These are phyloP conservation scores for Loris lydekkerianus DNA, from an alignment of 2,797 vertebrate genomes.

Conservation along the genomic window DNA sequence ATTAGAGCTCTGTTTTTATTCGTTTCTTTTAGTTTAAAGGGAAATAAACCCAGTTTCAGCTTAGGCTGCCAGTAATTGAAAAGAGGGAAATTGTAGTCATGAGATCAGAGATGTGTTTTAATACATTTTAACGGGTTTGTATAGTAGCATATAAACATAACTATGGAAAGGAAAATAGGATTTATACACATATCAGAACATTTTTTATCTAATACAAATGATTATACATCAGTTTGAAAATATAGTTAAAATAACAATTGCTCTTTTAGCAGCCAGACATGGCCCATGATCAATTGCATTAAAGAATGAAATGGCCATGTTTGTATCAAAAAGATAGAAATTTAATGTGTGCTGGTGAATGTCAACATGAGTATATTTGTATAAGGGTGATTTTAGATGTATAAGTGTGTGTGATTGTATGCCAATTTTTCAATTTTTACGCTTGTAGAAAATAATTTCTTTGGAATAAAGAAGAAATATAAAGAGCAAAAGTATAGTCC, in stretches of 20 bases:
- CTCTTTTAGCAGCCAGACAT: not conserved
- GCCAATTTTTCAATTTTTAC: not conserved
- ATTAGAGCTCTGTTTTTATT: constrained; percentile 15
- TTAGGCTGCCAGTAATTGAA: constrained; percentile 1
- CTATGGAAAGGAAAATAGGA: not conserved
- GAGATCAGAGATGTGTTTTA: not conserved
- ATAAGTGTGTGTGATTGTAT: not conserved
- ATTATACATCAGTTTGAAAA: not conserved
- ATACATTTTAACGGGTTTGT: constrained; percentile 37
- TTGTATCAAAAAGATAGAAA: not conserved
- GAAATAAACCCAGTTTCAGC: constrained; percentile 24
- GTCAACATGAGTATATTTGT: not conserved
- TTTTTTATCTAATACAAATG: not conserved
- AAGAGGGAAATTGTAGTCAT: constrained; percentile 12
- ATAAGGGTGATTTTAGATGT: not conserved
- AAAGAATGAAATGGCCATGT: not conserved
- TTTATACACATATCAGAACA: not conserved
- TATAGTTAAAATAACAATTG: constrained; percentile 37
- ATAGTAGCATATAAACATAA: not conserved
- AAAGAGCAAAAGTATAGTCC: not conserved
- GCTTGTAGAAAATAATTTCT: constrained; percentile 11
- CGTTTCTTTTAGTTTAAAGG: constrained; percentile 8
- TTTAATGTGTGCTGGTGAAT: not conserved
- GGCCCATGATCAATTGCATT: not conserved
- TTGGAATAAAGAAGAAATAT: not conserved